These are phyloP conservation scores for Rhinichthys klamathensis DNA, from an alignment of 2,113 vertebrate species.

Conservation along the genomic window DNA sequence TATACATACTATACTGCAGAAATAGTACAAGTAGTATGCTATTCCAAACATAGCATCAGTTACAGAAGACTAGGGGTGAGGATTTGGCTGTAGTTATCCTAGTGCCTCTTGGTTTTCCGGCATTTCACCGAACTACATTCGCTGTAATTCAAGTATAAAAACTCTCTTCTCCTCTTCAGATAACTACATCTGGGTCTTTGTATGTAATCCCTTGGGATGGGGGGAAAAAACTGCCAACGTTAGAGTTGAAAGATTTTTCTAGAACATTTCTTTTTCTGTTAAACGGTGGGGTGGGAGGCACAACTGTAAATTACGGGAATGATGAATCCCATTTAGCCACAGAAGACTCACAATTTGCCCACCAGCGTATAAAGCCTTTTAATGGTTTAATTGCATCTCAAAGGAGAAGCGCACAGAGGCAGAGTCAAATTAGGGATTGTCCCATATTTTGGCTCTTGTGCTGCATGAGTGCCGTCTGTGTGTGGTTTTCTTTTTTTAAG, in stretches of 20 bases:
- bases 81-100: constrained; percentile 2
- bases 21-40: not conserved
- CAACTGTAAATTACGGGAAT: constrained; percentile 77
- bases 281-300: constrained; percentile 69
- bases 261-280: constrained; percentile 30
- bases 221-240: not conserved
- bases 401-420: constrained; percentile 71
- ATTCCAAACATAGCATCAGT: not conserved
- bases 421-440: constrained; percentile 81
- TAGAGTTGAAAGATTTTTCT: constrained; percentile 53
- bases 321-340: constrained; percentile 80
- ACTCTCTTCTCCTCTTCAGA: constrained; percentile 23
- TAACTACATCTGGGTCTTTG: constrained; percentile 63
- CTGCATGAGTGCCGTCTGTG: constrained; percentile 34
- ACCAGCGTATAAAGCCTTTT: constrained; percentile 78
- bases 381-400: constrained; percentile 83
- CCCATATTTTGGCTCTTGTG: constrained; percentile 72
- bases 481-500: constrained; percentile 34
- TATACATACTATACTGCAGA: not conserved
- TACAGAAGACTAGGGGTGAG: not conserved
- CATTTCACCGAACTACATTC: not conserved
- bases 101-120: constrained; percentile 1
- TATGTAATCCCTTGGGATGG: constrained; percentile 63
- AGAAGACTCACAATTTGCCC: constrained; percentile 79
- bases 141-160: not conserved